These are phyloP conservation scores for Leptopilina myrica DNA, from an alignment of 2,888 invertebrate genomes.

Conservation along the genomic window DNA sequence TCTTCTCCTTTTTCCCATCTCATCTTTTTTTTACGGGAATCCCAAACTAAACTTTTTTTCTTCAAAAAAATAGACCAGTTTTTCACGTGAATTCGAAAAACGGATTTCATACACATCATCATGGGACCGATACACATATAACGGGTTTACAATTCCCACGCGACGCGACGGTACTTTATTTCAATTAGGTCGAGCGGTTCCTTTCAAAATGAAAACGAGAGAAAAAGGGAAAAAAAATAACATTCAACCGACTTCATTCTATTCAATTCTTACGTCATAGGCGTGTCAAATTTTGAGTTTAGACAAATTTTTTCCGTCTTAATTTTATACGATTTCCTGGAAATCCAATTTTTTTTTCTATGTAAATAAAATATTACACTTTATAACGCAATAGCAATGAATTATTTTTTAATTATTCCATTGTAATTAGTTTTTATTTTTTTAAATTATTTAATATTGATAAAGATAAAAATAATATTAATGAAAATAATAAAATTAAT, in stretches of 20 bases:
- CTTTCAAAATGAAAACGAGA: not conserved
- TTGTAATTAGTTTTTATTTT: too few species aligned
- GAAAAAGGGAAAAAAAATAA: too few species aligned
- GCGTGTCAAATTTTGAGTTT: not conserved
- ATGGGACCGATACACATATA: slow-evolving; percentile 47
- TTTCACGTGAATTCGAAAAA: slow-evolving; percentile 52
- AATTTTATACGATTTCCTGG: too few species aligned
- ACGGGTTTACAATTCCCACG: slow-evolving; percentile 64
- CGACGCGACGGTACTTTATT: slow-evolving; percentile 57
- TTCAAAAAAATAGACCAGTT: slow-evolving; percentile 49
- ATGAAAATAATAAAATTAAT: too few species aligned
- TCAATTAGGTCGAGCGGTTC: slow-evolving; percentile 49
- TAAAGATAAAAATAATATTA: too few species aligned
- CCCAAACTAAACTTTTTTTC: slow-evolving; percentile 48
- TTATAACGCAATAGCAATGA: too few species aligned
- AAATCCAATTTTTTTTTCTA: too few species aligned
- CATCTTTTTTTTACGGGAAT: slow-evolving; percentile 46
- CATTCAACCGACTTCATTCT: not conserved
- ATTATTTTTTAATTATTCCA: too few species aligned
- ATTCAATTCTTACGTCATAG: slow-evolving; percentile 23
- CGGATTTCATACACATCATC: slow-evolving; percentile 38
- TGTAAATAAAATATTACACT: too few species aligned
- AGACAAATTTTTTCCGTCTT: not conserved
- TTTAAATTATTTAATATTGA: too few species aligned
- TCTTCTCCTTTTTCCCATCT: too few species aligned